Evolutionary conservation across 2,113 vertebrate genomes (phyloP), one percentile per base, ranked within the genome.

Genomic region (Ochotona princeps): DNA sequence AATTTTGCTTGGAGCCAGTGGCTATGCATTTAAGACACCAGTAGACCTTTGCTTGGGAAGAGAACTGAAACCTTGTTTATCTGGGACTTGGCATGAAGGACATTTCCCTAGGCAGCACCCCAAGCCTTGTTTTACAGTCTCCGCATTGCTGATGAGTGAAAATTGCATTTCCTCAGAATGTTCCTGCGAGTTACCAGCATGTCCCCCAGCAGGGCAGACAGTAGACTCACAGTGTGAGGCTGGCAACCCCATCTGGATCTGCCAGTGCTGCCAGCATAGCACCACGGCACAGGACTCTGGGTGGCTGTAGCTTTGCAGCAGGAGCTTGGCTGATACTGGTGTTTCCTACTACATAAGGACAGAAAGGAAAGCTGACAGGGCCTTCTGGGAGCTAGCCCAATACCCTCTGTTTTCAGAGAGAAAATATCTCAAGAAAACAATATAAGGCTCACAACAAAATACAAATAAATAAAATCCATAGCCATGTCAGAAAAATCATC

Each of bases 61-160:
- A 83, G 81, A 44, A 96, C 76, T 87, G 18, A 57, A 76, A 25
- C 30, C 32, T 30, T 79, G 44, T 91, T 90, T 91, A 65, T 91
- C 76, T 30, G 69, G 28, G 87, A 81, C 63, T 83, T 86, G 83
- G 87, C 72, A 73, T 26, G 32, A n/a, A 70, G 23, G 6, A 17
- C 5, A 15, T n/a, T 10, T 75, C 74, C 49, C 44, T n/a, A 75
- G 38, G 76, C 67, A 65, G 49, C 76, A 83, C 28, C 35, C 63
- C 76, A 65, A 57, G 28, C 57, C 38, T 81, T 25, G 1, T 18
- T 65, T 65, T 18, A 70, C 8, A n/a, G 70, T 30, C 14, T 82
- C 51, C 38, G 32, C 80, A 8, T 28, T 70, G 61, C 23, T 83
- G 51, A 79, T 70, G 57, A 67, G 54, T 51, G 35, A 51, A 81